Evolutionary conservation across 2,113 vertebrate genomes (phyloP).

Genomic region (Corynorhinus townsendii): DNA sequence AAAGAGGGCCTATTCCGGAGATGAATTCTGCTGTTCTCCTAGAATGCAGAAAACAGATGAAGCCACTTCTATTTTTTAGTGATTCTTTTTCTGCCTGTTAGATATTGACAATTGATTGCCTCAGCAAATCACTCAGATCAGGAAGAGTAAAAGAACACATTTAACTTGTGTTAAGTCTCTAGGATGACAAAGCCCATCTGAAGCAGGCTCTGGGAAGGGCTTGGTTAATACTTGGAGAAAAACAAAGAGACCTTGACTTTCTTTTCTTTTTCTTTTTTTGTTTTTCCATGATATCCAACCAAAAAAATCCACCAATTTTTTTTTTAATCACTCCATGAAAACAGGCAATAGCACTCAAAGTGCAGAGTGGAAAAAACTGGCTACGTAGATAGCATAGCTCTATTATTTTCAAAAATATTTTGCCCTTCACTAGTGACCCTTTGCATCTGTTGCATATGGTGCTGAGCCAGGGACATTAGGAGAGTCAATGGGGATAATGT

Average conservation of each 20-base stretch:
- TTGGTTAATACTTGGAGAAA: conserved; percentile 7
- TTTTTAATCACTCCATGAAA: conserved; percentile 21
- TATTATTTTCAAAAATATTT: conserved; percentile 68
- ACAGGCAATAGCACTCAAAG: background rate
- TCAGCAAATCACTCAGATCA: conserved; percentile 41
- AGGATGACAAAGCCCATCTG: background rate
- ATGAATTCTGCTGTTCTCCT: background rate
- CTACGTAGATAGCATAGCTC: conserved; percentile 49
- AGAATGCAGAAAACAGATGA: conserved; percentile 21
- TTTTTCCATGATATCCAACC: conserved; percentile 32
- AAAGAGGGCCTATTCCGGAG: background rate
- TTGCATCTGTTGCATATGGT: conserved; percentile 70
- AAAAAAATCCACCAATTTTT: conserved; percentile 22
- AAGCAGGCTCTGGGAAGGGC: background rate
- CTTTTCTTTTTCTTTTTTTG: background rate
- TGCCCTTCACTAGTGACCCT: conserved; percentile 69
- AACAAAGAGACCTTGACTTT: background rate
- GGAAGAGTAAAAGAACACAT: background rate
- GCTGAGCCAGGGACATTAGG: conserved; percentile 65
- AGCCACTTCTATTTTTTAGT: conserved; percentile 36
- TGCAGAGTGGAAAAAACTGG: conserved; percentile 29
- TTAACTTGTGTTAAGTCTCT: no score
- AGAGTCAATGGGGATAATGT: conserved; percentile 69
- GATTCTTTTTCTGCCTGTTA: background rate
- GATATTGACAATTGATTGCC: conserved; percentile 39